Evolutionary conservation across 2,888 invertebrate species (phyloP), one percentile per base, ranked within the genome.

Genomic region (Sphaerophoria taeniata): DNA sequence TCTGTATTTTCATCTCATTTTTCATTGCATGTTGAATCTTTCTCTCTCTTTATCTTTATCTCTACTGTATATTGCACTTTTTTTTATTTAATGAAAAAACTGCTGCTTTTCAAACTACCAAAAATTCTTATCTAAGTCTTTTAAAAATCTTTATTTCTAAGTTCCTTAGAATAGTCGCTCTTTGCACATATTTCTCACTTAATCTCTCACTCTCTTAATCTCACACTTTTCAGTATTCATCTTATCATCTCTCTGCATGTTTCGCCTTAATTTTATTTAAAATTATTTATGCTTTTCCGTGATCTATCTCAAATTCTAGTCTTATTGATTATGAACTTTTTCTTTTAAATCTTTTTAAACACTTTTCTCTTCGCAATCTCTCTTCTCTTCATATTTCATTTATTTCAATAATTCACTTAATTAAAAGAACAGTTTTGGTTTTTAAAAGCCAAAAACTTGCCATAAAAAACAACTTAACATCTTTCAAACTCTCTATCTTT

Each of bases 401-500:
- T 6, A 5, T 43, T 11, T 70, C 5, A 36, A 45, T 60, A 43
- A 67, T 49, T 16, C 7, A 12, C 31, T 58, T 58, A 36, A 31
- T n/a, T 6, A 16, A 33, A 53, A 43, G 36, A 51, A 89, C 89
- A 90, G 90, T 91, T 90, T 90, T 91, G 91, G 89, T 89, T 88
- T 88, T 88, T 78, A 88, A 88, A 88, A 89, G 91, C 91, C 91
- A 91, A 91, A 24, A 90, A 90, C 91, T 91, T 91, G 91, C 91
- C 91, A 91, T 91, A 91, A 34, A 49, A 63, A 76, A 63, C 72
- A 67, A 81, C 61, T 24, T 24, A 67, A 58, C 33, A 53, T 65
- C 47, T 55, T 24, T 53, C 11, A 39, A 2, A 39, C 6, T 74
- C n/a, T 43, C 5, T n/a, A n/a, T 69, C 33, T 43, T n/a, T 53